Base-by-base conservation (phyloP, 1,140 invertebrate genomes). In the Tetranychus urticae region DNA sequence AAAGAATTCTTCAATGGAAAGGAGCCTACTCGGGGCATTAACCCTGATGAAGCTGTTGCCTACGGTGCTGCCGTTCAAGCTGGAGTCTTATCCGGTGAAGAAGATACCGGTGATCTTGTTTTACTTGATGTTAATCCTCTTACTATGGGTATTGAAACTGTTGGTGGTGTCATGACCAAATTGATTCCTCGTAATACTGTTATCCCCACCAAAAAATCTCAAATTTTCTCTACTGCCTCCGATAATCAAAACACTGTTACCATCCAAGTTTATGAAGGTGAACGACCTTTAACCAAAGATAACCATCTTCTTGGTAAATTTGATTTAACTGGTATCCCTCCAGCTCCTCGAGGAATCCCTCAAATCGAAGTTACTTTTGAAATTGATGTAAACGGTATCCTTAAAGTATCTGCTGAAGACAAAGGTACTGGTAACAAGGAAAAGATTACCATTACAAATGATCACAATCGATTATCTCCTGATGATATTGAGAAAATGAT, bases 161-260 rank as follows among this genome's bases (percentile, higher is more conserved):
- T 98, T 61, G 94, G 94, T 63, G 94, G 94, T 65, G 92, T 99
- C 12, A 98, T 99, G 94, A 97, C 94, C 63, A 98, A 97, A 73
- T 78, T 99, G 35, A 98, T 98, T 71, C 84, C 88, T 60, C 74
- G 94, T 69, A 99, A 98, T 77, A 97, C 92, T 54, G 92, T 97
- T 48, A 97, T 99, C 68, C 94, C 94, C 23, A 97, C 93, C n/a
- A 98, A 98, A 77, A 97, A 99, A 71, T 93, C 90, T 5, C 93
- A 98, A 71, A 92, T 98, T 67, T 99, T 99, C 81, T 96, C 91
- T 1, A 99, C 94, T 10, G 93, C 93, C 52, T 88, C 89, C 23
- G 94, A 99, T 70, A 97, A 97, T 71, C 94, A 99, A 71, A 88
- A 94, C 74, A 97, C 92, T 33, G 94, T 99, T 7, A 97, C 92